Base-by-base conservation (phyloP, 2,888 invertebrate genomes). In the Lasius platythorax region DNA sequence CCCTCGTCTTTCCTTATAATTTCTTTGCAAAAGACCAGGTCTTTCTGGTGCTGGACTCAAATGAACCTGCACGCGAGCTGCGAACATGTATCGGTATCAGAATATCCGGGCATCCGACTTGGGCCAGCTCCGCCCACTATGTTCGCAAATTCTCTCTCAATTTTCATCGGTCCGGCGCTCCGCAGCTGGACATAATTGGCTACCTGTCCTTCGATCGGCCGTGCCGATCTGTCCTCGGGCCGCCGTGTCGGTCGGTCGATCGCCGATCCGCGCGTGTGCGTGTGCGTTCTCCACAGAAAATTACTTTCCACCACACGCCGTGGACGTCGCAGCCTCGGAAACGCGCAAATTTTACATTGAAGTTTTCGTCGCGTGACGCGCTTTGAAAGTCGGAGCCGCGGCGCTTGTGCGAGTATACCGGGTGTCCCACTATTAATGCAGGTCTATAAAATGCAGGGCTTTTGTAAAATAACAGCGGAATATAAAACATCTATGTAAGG, bases 111-210 rank as follows among this genome's bases (percentile, higher is more conserved):
- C 33, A 86, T 53, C 11, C 61, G 72, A 63, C 87, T 63, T 70
- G 64, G 9, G 50, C 83, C 86, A 43, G 64, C 84, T 61, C 85
- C 86, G 86, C 84, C 89, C 85, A 75, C 81, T 70, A 85, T 84
- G 87, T 89, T 88, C 85, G 89, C 91, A 87, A 88, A 88, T 91
- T 88, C 89, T 88, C 90, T 88, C 85, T 81, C 91, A 89, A 91
- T 90, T 91, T 88, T 90, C 91, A 87, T 88, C 86, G 85, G 64
- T 84, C 86, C 82, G 86, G 68, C 87, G 87, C 72, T 85, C 67
- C 79, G 90, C 91, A 90, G 90, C 85, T 90, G 90, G 85, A 90
- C 85, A 78, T 91, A 90, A 88, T 91, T 90, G 89, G 87, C 86
- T 87, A 86, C 86, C 88, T 87, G 88, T 88, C 88, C 84, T 82